Percentiles rank a stretch among this genome's conserved stretches.
These are phyloP conservation scores for Olivierus martensii DNA, from an alignment of 1,140 invertebrate species.

Conservation along the genomic window DNA sequence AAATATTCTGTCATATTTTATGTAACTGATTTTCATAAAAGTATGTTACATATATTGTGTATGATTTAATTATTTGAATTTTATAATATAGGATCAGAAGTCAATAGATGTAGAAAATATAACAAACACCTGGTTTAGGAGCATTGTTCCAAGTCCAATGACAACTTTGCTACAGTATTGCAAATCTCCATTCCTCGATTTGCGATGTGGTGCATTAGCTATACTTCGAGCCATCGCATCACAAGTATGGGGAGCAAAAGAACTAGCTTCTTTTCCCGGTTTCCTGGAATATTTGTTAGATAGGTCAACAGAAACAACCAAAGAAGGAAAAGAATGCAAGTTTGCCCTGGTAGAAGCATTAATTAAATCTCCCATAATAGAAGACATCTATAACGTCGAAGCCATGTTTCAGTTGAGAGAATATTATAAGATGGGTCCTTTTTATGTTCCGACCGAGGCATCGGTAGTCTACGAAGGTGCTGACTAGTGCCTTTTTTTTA, in stretches of 20 bases:
- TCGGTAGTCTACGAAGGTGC: conserved; percentile 20
- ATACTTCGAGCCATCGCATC: conserved; percentile 24
- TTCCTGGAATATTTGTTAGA: conserved; percentile 31
- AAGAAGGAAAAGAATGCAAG: conserved; percentile 30
- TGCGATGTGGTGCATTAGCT: conserved; percentile 21
- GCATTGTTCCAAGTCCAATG: too few relatives aligned
- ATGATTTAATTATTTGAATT: too few relatives aligned
- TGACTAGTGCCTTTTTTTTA: background rate
- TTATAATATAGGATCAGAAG: too few relatives aligned
- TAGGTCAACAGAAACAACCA: conserved; percentile 27
- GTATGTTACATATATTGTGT: too few relatives aligned
- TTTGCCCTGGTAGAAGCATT: conserved; percentile 26
- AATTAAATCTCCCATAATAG: conserved; percentile 24
- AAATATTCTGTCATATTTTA: too few relatives aligned
- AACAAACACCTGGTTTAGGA: too few relatives aligned
- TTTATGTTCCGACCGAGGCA: conserved; percentile 23
- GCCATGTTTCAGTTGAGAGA: conserved; percentile 24
- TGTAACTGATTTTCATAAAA: too few relatives aligned
- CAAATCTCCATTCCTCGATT: conserved; percentile 26
- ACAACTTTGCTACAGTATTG: too few relatives aligned
- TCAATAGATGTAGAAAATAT: too few relatives aligned
- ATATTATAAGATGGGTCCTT: conserved; percentile 24
- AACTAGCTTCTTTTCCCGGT: conserved; percentile 26
- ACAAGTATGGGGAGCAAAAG: conserved; percentile 28
- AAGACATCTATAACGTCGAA: conserved; percentile 25